Evolutionary conservation across 2,888 invertebrate species (phyloP).

Genomic region (Eupithecia insigniata): DNA sequence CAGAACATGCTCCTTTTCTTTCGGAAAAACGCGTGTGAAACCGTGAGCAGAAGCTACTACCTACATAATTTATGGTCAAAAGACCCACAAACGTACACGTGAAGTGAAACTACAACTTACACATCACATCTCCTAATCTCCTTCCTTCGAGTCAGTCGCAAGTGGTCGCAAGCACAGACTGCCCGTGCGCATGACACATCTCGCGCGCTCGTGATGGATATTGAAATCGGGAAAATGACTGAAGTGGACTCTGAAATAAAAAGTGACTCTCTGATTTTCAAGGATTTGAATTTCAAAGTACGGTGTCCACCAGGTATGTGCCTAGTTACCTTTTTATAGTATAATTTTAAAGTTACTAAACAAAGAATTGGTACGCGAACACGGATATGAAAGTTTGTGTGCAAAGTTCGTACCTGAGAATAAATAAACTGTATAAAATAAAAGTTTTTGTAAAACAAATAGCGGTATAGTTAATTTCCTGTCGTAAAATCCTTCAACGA

Average conservation of each 20-base stretch:
- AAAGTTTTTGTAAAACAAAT: neutral
- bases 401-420: neutral
- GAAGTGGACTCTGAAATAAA: neutral
- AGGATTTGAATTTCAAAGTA: conserved; percentile 41
- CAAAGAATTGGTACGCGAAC: neutral
- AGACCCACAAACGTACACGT: neutral
- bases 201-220: conserved; percentile 18
- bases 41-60: neutral
- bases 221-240: conserved; percentile 22
- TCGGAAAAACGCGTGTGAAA: neutral
- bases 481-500: neutral
- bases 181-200: neutral
- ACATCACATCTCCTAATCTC: neutral
- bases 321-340: neutral
- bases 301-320: conserved; percentile 27
- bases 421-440: neutral
- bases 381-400: conserved; percentile 1
- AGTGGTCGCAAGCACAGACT: neutral
- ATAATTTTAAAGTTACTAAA: neutral
- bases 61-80: neutral
- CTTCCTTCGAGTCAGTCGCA: conserved; percentile 5
- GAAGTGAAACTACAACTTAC: conserved; percentile 2
- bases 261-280: conserved; percentile 27
- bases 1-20: neutral
- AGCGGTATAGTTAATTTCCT: neutral